Evolutionary conservation across 2,113 vertebrate species (phyloP).

Genomic region (Echinops telfairi): DNA sequence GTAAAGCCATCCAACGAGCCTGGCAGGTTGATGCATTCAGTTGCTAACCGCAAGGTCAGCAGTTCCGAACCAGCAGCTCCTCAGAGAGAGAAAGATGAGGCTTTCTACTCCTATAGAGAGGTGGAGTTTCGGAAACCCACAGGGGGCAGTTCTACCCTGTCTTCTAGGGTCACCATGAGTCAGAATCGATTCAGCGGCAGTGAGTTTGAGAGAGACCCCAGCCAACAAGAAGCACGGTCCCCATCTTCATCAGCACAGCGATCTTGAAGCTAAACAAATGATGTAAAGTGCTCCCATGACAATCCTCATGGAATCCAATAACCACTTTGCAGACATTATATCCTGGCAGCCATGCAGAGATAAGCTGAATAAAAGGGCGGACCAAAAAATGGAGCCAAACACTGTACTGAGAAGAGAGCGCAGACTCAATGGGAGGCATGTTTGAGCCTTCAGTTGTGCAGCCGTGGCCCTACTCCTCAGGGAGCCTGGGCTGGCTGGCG

Average conservation of each 20-base stretch:
- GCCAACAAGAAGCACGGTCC: not conserved
- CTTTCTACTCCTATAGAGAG: too few relatives aligned
- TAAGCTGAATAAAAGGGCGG: not conserved
- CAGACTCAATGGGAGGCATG: not conserved
- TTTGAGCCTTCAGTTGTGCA: not conserved
- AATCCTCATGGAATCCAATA: conserved; percentile 17
- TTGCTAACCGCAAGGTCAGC: too few relatives aligned
- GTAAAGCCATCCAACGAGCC: too few relatives aligned
- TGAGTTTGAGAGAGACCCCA: not conserved
- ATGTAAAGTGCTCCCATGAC: not conserved
- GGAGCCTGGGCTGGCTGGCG: not conserved
- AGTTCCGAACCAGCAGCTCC: too few relatives aligned
- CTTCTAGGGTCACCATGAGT: too few relatives aligned
- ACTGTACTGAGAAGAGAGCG: not conserved
- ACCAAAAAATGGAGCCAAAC: not conserved
- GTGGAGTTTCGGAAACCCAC: too few relatives aligned
- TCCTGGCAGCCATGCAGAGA: not conserved
- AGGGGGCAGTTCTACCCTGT: too few relatives aligned
- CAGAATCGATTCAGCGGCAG: too few relatives aligned
- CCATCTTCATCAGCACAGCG: not conserved
- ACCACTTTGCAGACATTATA: not conserved
- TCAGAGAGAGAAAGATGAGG: too few relatives aligned
- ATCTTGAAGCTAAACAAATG: conserved; percentile 12
- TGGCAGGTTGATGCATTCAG: too few relatives aligned
- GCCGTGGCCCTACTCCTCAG: not conserved